A percentile compares a stretch with the other conserved stretches of the same genome.
phyloP scores from a whole-genome alignment of 2,797 vertebrate species.

The Petrocephalus schoutedeni region DNA sequence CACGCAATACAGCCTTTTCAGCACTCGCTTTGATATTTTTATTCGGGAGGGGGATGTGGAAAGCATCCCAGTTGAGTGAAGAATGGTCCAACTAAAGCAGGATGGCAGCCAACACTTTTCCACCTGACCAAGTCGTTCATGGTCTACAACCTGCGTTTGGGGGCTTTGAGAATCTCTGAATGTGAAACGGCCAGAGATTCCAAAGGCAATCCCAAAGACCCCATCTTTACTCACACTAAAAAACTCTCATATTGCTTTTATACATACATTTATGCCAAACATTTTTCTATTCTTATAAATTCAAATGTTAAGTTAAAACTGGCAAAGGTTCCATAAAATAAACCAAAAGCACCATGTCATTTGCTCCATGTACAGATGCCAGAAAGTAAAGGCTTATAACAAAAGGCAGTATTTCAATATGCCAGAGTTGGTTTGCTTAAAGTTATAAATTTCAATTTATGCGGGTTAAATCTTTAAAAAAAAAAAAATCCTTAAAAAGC shows the following conservation, averaged over 20 bases:
- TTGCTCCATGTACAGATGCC: constrained; percentile 36
- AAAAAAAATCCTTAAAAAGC: constrained; percentile 26
- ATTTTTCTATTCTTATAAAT: not conserved
- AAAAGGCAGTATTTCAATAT: constrained; percentile 28
- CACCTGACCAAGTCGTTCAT: not conserved
- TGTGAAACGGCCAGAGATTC: not conserved
- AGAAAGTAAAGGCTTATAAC: constrained; percentile 19
- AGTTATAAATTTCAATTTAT: constrained; percentile 33
- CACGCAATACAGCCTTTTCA: not conserved
- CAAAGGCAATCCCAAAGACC: not conserved
- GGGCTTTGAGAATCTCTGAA: not conserved
- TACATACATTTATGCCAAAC: not conserved
- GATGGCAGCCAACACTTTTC: not conserved
- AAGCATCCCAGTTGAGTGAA: not conserved
- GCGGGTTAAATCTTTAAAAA: constrained; percentile 42
- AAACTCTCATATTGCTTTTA: not conserved
- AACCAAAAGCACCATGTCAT: constrained; percentile 36
- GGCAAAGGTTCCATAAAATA: not conserved
- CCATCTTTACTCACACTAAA: not conserved
- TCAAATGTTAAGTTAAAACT: constrained; percentile 1
- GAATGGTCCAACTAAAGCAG: not conserved
- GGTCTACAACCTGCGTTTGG: not conserved
- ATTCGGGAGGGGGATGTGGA: not conserved
- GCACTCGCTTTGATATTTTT: not conserved
- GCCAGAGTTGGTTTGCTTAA: constrained; percentile 42